These are phyloP conservation scores for Petrolisthes manimaculis DNA, from an alignment of 2,888 invertebrate genomes.

Conservation along the genomic window DNA sequence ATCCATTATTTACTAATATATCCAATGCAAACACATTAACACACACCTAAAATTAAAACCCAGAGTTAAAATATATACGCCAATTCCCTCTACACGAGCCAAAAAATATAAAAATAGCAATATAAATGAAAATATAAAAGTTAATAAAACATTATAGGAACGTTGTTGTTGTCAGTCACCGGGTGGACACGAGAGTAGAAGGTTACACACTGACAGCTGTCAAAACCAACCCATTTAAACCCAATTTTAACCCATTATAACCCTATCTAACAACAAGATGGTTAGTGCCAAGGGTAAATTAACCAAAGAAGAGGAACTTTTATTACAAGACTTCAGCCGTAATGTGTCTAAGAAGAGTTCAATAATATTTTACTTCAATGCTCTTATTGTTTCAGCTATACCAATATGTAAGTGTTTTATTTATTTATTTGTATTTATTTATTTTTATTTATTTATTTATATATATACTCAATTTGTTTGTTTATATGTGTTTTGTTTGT, in stretches of 20 bases:
- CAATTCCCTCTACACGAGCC: too few relatives aligned
- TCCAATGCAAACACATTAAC: too few relatives aligned
- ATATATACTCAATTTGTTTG: too few relatives aligned
- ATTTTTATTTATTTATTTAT: too few relatives aligned
- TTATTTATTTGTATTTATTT: too few relatives aligned
- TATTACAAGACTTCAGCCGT: constrained; percentile 95
- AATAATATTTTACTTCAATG: constrained; percentile 97
- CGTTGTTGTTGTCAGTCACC: not conserved
- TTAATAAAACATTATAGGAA: not conserved
- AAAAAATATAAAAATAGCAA: not conserved
- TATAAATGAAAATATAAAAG: not conserved
- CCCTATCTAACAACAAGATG: constrained; percentile 26
- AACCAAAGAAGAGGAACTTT: constrained; percentile 97
- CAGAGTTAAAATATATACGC: too few relatives aligned
- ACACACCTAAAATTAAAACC: too few relatives aligned
- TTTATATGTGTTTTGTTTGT: too few relatives aligned
- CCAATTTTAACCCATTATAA: too few relatives aligned
- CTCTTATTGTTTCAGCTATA: constrained; percentile 96
- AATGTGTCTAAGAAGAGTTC: constrained; percentile 98
- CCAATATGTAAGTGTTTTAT: constrained; percentile 87
- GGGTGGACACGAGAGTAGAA: not conserved
- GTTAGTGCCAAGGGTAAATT: constrained; percentile 73
- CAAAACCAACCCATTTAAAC: not conserved
- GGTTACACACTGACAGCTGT: not conserved
- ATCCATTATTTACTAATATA: too few relatives aligned